Base-by-base conservation (phyloP, 2,113 vertebrate genomes). In the Perca flavescens region DNA sequence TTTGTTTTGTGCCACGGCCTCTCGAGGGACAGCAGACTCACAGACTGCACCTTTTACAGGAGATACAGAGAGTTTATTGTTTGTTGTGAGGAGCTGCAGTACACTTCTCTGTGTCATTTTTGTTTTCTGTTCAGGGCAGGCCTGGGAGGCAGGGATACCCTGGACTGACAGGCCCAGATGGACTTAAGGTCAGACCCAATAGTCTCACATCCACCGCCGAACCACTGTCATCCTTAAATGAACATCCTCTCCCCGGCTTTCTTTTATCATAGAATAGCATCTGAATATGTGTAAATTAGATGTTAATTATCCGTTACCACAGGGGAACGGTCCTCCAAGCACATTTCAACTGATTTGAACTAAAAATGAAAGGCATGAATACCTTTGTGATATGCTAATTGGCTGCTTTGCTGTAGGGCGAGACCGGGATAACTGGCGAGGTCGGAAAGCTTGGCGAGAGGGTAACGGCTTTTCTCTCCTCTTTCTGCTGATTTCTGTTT, bases 361-460 rank as follows among this genome's bases (percentile, higher is more conserved):
- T 62, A 70, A 83, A 85, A 86, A 83, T 31, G 61, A 78, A 82
- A 74, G 66, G 71, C 87, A 62, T 86, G 77, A 90, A 67, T 86
- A 85, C 47, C 82, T 92, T 88, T 87, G 69, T 88, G 71, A 91
- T 87, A 89, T 86, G 67, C 84, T 94, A 93, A 92, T 88, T 82
- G 61, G 73, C 66, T 87, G 61, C 81, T 93, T 82, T 90, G 76
- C 87, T 92, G 62, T 91, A 99, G 98, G 98, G 98, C 6, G 97
- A 99, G 89, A 95, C 94, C 52, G 98, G 98, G 62, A 91, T 96
- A 82, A 91, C 91, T 43, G 98, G 98, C 71, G 96, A 96, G 71
- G 95, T 96, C 2, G 98, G 98, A 70, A 96, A 96, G 74, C 89
- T 96, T 91, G 98, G 98, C 36, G 97, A 99, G 72, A 97, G 96